Evolutionary conservation across 2,888 invertebrate species (phyloP).

Genomic region (Diarsia dahlii): DNA sequence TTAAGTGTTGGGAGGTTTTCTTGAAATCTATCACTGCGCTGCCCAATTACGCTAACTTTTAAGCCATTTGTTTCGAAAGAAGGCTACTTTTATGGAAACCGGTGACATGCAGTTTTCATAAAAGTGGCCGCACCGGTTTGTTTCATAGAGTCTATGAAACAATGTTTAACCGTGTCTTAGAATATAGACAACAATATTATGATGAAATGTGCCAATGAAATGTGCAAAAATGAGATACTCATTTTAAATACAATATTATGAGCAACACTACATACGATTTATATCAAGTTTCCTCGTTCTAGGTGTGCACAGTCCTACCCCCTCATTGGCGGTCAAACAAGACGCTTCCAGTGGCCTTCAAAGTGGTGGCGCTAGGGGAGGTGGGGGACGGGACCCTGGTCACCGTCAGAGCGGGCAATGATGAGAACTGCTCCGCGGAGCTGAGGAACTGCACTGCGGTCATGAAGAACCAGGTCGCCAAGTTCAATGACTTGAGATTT

Average conservation of each 20-base stretch:
- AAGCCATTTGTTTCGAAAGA: background rate
- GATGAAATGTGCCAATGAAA: background rate
- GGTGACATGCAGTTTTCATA: too few relatives aligned
- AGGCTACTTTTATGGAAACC: too few relatives aligned
- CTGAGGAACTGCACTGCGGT: conserved; percentile 97
- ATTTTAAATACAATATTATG: too few relatives aligned
- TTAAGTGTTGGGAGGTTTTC: too few relatives aligned
- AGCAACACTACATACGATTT: background rate
- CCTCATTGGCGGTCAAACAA: conserved; percentile 99
- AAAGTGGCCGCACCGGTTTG: too few relatives aligned
- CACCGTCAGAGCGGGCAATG: conserved; percentile 98
- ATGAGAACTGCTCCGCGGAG: conserved; percentile 99
- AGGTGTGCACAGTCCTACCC: conserved; percentile 97
- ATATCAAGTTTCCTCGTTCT: background rate
- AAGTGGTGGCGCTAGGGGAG: conserved; percentile 97
- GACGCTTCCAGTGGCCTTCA: conserved; percentile 98
- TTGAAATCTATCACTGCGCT: background rate
- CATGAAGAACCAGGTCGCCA: conserved; percentile 99
- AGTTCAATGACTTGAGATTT: conserved; percentile 99
- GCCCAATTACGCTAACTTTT: background rate
- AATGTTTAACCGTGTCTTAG: background rate
- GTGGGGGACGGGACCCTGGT: conserved; percentile 98
- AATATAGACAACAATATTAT: background rate
- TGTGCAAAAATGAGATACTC: background rate
- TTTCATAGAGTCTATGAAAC: too few relatives aligned